Base-by-base conservation (phyloP, 2,113 vertebrate species). In the Atlantisia rogersi region DNA sequence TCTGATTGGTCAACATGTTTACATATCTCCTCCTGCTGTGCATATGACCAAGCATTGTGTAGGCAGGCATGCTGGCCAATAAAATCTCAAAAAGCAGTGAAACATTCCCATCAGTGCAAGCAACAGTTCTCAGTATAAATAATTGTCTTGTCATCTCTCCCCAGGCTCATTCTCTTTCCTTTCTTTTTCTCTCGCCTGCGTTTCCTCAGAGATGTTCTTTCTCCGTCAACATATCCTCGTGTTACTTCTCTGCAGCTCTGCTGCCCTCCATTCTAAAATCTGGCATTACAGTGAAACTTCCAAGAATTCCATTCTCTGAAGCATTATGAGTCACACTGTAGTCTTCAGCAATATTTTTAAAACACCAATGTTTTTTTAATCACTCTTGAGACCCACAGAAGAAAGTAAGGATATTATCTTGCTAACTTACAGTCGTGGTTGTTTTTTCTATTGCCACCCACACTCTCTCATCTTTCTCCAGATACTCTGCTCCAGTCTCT, bases 401-500 rank as follows among this genome's bases (percentile, higher is more conserved):
- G 94, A 96, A 96, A 97, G 95, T 97, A 97, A 95, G 95, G 93
- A 96, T 96, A 97, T 96, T 97, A 97, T 97, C 97, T 96, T 96
- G 94, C 96, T 96, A 96, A 96, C 95, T 94, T 96, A 91, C 86
- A 97, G 94, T 93, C 94, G 22, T 86, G 90, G 95, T 94, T 96
- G 96, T 94, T 96, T 97, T 95, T 95, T 96, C 85, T 95, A 90
- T 95, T 96, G 95, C 95, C 97, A 97, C 96, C 95, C 95, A 97
- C 92, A 94, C 88, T 94, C 94, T 96, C 95, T 96, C 96, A 96
- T 97, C 95, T 94, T 91, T 96, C 94, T 97, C 91, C 95, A 97
- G 92, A 96, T 91, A 94, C 90, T 96, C 94, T 94, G 93, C 82
- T 96, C 96, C 76, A 96, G 86, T 67, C 94, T 96, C 94, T 96